phyloP scores from a whole-genome alignment of 1,140 invertebrate genomes.

The Brachionus manjavacas region DNA sequence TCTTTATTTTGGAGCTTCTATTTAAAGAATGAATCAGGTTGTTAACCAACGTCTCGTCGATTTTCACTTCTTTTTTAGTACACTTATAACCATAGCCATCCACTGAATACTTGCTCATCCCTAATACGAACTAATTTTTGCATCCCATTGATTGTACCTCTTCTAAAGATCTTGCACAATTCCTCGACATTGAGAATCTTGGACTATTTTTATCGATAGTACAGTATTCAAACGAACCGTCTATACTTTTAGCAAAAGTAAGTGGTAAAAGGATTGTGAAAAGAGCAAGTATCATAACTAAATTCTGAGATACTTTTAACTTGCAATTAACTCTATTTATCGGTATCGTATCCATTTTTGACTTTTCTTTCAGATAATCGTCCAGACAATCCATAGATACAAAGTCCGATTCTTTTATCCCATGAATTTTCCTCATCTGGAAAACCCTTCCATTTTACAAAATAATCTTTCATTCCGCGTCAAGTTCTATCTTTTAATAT shows the following conservation, averaged over 20 bases:
- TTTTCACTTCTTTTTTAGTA: neutral
- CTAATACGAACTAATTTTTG: conserved; percentile 7
- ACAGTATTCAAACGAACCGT: conserved; percentile 5
- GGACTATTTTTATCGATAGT: conserved; percentile 12
- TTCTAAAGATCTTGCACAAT: conserved; percentile 26
- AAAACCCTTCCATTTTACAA: conserved; percentile 41
- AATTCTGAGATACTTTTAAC: conserved; percentile 4
- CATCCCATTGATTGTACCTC: neutral
- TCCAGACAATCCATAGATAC: neutral
- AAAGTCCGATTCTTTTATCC: conserved; percentile 33
- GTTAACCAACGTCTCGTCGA: neutral
- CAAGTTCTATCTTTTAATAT: conserved; percentile 12
- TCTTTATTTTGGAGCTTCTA: too few relatives aligned
- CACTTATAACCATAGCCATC: conserved; percentile 1
- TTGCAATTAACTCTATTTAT: conserved; percentile 19
- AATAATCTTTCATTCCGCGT: neutral
- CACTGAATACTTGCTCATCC: neutral
- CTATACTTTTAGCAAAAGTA: neutral
- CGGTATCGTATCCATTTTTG: neutral
- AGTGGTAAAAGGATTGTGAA: conserved; percentile 18
- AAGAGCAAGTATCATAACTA: neutral
- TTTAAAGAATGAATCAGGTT: too few relatives aligned
- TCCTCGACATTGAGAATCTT: conserved; percentile 8
- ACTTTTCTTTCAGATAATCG: conserved; percentile 33
- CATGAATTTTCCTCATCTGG: conserved; percentile 31